Evolutionary conservation across 1,140 invertebrate species (phyloP), one percentile per base, ranked within the genome.

Genomic region (Leptinotarsa lineolata): DNA sequence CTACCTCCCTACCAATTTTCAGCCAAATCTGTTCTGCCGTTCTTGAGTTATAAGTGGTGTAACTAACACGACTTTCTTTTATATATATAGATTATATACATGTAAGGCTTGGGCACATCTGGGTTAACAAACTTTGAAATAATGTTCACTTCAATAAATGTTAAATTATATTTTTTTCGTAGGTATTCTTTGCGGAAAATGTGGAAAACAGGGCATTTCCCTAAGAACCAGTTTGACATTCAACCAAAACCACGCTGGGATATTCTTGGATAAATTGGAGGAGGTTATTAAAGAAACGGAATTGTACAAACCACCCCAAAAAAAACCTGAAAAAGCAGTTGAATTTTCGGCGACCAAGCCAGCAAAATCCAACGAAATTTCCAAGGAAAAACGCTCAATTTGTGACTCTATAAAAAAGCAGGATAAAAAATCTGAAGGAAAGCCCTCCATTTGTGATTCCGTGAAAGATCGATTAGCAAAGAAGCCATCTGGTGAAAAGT

Each of bases 191-290:
- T 88, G 92, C 54, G 98, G 97, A 64, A 93, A 92, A 4, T 98
- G 95, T 84, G 97, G 97, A 13, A 88, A 91, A 0, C 78, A 85
- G 4, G 87, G 95, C 0, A 88, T 99, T 66, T 90, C 98, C 75
- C 88, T 99, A 72, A 88, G 98, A 77, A 97, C 98, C 30, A 92
- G 96, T 63, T 86, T 99, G 5, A 92, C 95, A 8, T 98, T 99
- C 82, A 88, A 93, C 76, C 90, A 92, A 74, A 89, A 94, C 74
- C 97, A 99, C 85, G 94, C 94, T 0, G 90, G 97, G 79, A 93
- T 98, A 76, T 97, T 98, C 85, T 86, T 99, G 63, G 94, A 98
- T 75, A 88, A 86, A 61, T 90, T 99, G 46, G 88, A 93, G 72
- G 87, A 91, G 77, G 89, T 93, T 24, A 85, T 97, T 44, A 91